A percentile compares a stretch with the other conserved stretches of the same genome.
Evolutionary conservation across 2,113 vertebrate species (phyloP).

Genomic region (Craseonycteris thonglongyai): DNA sequence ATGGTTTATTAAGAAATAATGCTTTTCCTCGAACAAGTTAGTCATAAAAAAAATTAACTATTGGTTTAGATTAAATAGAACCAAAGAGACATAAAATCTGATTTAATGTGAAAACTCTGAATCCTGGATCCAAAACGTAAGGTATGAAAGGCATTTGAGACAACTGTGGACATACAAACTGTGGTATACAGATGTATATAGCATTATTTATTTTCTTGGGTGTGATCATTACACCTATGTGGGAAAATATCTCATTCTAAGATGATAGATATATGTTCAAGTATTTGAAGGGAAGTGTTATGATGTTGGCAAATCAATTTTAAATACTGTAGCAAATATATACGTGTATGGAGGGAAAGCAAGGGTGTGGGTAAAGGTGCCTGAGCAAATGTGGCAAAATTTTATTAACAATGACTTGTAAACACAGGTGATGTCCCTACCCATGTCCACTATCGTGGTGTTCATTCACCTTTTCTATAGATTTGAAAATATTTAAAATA

Average conservation of each 20-base stretch:
- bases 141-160: background rate
- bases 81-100: background rate
- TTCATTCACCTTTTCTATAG: background rate
- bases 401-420: background rate
- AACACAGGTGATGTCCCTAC: background rate
- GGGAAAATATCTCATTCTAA: background rate
- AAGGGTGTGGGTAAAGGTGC: background rate
- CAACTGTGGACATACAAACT: background rate
- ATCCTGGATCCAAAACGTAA: background rate
- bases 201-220: background rate
- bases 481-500: background rate
- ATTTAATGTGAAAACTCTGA: background rate
- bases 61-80: background rate
- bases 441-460: background rate
- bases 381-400: background rate
- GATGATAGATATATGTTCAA: background rate
- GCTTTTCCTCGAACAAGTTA: background rate
- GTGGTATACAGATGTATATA: background rate
- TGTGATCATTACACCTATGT: background rate
- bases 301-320: background rate
- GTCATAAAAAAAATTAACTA: background rate
- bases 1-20: background rate
- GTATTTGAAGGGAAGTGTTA: background rate
- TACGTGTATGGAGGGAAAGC: background rate
- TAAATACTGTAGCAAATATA: background rate